Evolutionary conservation across 2,113 vertebrate species (phyloP).

Genomic region (Oncorhynchus gorbuscha): DNA sequence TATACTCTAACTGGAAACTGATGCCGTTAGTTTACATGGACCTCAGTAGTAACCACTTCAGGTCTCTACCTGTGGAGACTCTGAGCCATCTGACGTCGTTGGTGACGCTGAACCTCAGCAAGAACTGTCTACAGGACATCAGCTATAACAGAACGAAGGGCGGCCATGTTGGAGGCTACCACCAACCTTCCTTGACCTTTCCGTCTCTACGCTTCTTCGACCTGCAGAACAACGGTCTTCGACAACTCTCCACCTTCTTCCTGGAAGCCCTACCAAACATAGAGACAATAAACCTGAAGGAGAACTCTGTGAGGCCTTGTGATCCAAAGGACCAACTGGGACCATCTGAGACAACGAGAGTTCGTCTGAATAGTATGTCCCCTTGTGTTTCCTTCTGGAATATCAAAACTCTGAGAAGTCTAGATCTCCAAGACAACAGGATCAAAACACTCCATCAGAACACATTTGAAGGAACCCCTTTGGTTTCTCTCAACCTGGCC

Average conservation of each 20-base stretch:
- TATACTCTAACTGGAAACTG: conserved; percentile 48
- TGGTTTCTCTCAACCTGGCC: conserved; percentile 74
- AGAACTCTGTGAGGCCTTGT: conserved; percentile 73
- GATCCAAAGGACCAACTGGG: neutral
- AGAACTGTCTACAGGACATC: conserved; percentile 76
- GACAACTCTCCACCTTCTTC: conserved; percentile 62
- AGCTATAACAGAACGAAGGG: conserved; percentile 44
- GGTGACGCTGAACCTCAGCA: conserved; percentile 69
- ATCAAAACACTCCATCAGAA: conserved; percentile 62
- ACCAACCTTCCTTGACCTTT: conserved; percentile 38
- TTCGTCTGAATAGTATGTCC: neutral
- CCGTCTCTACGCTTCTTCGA: conserved; percentile 64
- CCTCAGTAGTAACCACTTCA: conserved; percentile 77
- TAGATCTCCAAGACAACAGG: conserved; percentile 71
- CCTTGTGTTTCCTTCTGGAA: conserved; percentile 70
- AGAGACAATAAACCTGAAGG: conserved; percentile 68
- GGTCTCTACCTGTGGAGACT: conserved; percentile 68
- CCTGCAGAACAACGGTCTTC: conserved; percentile 69
- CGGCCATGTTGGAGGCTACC: neutral
- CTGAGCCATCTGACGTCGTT: conserved; percentile 68
- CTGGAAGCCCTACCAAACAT: conserved; percentile 70
- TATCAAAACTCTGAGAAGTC: conserved; percentile 63
- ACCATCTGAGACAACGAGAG: neutral
- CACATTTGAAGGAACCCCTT: conserved; percentile 59
- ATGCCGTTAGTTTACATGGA: conserved; percentile 69